A percentile compares a stretch with the other conserved stretches of the same genome.
phyloP scores from a whole-genome alignment of 2,888 invertebrate species.

The Hemicrepidius hirtus region DNA sequence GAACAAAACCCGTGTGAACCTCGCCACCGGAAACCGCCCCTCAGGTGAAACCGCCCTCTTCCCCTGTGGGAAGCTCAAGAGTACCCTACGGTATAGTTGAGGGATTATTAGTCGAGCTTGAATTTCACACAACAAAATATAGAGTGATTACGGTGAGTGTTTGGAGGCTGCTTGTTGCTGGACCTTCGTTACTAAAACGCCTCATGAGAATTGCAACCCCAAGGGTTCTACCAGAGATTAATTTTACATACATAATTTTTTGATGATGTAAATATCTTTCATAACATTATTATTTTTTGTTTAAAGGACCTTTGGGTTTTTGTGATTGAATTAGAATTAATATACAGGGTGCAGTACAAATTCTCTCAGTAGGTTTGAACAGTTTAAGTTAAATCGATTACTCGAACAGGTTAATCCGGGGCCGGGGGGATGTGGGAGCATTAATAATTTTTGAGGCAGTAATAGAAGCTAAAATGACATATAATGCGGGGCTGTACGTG shows the following conservation, averaged over 20 bases:
- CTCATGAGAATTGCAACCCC: constrained; percentile 48
- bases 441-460: too few species aligned
- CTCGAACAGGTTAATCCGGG: too few species aligned
- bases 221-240: constrained; percentile 43
- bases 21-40: constrained; percentile 70
- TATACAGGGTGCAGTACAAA: too few species aligned
- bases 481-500: too few species aligned
- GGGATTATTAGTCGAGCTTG: constrained; percentile 69
- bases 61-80: constrained; percentile 68
- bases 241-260: constrained; percentile 46
- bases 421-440: too few species aligned
- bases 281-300: background rate
- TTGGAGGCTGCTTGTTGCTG: constrained; percentile 54
- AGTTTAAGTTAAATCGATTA: too few species aligned
- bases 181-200: constrained; percentile 51
- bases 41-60: constrained; percentile 68
- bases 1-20: constrained; percentile 66
- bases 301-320: background rate
- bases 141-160: constrained; percentile 58
- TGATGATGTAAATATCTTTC: constrained; percentile 5
- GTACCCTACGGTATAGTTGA: constrained; percentile 66
- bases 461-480: too few species aligned
- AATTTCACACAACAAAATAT: constrained; percentile 66
- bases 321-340: too few species aligned
- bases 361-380: too few species aligned